Conservation (phyloP, 2,113 vertebrate species). For the Scatophagus argus region DNA sequence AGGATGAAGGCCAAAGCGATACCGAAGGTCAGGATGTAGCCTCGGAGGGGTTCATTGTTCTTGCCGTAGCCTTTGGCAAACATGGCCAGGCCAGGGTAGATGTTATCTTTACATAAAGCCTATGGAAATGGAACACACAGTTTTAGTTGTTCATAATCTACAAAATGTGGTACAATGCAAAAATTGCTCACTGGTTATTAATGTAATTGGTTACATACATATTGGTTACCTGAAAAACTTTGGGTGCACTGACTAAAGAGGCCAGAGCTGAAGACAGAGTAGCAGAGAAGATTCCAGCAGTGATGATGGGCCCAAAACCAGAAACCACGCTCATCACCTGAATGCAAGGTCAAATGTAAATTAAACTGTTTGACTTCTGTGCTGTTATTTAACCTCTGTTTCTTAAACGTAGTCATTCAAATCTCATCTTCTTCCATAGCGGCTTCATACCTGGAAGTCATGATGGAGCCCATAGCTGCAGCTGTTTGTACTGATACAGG, state of each 20-base stretch:
- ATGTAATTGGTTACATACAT: background rate
- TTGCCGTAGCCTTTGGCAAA: slow-evolving; percentile 98
- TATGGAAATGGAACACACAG: slow-evolving; percentile 59
- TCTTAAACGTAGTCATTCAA: background rate
- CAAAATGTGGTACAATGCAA: background rate
- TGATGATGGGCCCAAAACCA: slow-evolving; percentile 95
- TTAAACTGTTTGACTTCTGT: background rate
- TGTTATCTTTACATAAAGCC: slow-evolving; percentile 98
- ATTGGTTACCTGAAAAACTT: slow-evolving; percentile 93
- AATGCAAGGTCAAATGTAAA: slow-evolving; percentile 1
- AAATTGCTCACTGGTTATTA: background rate
- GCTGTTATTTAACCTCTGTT: background rate
- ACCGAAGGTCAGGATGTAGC: slow-evolving; percentile 95
- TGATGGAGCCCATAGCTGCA: slow-evolving; percentile 92
- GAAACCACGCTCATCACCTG: slow-evolving; percentile 97
- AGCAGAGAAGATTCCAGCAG: slow-evolving; percentile 97
- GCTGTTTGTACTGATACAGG: slow-evolving; percentile 70
- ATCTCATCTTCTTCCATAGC: background rate
- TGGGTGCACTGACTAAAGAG: slow-evolving; percentile 97
- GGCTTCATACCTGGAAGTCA: slow-evolving; percentile 88
- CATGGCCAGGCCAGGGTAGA: slow-evolving; percentile 93
- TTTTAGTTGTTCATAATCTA: background rate
- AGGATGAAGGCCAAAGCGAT: slow-evolving; percentile 98
- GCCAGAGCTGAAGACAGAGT: slow-evolving; percentile 98
- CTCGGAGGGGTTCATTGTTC: slow-evolving; percentile 97